Conservation (phyloP, 2,888 invertebrate genomes). For the Brachylomia viminalis region DNA sequence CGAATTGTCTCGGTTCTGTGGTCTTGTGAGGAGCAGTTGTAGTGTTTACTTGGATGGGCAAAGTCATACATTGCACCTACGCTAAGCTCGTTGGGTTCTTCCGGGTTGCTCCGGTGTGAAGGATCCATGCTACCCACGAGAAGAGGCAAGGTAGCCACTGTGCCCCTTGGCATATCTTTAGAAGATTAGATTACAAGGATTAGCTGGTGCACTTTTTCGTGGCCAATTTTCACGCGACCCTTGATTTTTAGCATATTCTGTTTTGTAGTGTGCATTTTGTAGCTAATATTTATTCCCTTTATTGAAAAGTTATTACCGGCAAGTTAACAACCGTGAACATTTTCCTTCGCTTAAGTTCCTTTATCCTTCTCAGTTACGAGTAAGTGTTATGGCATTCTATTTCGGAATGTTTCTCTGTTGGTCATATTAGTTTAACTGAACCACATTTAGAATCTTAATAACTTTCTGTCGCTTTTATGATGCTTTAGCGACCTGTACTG, state of each 20-base stretch:
- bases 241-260: background rate
- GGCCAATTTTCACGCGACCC: background rate
- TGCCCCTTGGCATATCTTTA: background rate
- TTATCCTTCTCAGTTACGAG: conserved; percentile 41
- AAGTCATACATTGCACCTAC: conserved; percentile 60
- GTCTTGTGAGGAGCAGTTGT: conserved; percentile 64
- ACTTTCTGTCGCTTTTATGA: conserved; percentile 48
- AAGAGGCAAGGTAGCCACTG: background rate
- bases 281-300: background rate
- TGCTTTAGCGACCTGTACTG: conserved; percentile 16
- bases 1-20: conserved; percentile 67
- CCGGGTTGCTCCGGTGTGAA: conserved; percentile 10
- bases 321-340: conserved; percentile 36
- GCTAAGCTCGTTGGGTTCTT: conserved; percentile 30
- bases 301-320: conserved; percentile 41
- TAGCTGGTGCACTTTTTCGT: background rate
- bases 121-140: background rate
- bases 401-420: conserved; percentile 46
- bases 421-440: conserved; percentile 43
- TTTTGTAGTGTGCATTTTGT: background rate
- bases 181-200: background rate
- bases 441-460: conserved; percentile 58
- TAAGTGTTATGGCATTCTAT: conserved; percentile 49
- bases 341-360: conserved; percentile 35
- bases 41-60: conserved; percentile 45